Conservation (phyloP, 2,888 invertebrate genomes). For the Tenthredo amoena region DNA sequence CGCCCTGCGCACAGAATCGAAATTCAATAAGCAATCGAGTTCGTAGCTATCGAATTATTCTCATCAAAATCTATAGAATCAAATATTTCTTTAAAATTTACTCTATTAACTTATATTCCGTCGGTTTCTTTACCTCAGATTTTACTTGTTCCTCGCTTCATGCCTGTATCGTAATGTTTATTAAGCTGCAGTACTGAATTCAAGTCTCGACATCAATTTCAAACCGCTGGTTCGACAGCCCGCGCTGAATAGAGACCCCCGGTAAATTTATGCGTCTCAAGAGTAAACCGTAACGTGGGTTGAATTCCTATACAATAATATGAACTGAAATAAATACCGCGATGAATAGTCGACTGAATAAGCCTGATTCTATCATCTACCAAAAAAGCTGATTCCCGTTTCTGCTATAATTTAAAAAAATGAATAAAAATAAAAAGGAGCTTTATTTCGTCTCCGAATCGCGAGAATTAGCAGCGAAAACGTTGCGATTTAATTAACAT, state of each 20-base stretch:
- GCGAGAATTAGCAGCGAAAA: not conserved
- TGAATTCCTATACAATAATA: not conserved
- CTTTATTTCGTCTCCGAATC: not conserved
- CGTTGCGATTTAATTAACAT: not conserved
- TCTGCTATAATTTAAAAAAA: not conserved
- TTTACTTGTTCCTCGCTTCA: not conserved
- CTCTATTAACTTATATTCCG: no score
- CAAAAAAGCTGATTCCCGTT: not conserved
- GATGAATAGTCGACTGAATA: not conserved
- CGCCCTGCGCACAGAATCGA: no score
- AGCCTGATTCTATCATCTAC: not conserved
- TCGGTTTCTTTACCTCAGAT: no score
- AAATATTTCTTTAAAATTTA: no score
- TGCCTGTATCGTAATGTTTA: not conserved
- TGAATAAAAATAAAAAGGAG: not conserved
- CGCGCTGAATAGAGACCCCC: not conserved
- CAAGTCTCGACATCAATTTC: slow-evolving; percentile 18
- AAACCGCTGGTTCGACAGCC: not conserved
- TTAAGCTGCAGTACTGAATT: not conserved
- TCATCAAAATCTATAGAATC: no score
- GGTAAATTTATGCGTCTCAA: slow-evolving; percentile 26
- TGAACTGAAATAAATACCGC: not conserved
- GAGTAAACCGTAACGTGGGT: not conserved
- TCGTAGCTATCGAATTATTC: no score
- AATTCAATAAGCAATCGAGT: no score